Percentiles rank a stretch among this genome's conserved stretches.
Conservation (phyloP, 2,888 invertebrate genomes). For the Pristionchus maxplancki region DNA sequence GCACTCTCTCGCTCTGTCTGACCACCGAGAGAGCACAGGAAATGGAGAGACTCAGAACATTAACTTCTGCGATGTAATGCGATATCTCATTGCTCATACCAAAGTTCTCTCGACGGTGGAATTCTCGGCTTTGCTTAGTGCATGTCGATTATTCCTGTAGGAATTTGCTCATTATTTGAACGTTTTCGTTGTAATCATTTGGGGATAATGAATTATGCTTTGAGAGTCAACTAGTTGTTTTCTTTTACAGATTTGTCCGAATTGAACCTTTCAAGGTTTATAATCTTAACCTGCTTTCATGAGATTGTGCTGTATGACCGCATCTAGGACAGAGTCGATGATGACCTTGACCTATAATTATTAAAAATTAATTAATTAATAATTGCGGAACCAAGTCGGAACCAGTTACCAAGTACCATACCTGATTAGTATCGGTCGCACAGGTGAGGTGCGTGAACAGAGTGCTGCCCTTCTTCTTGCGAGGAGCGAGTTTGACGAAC, state of each 20-base stretch:
- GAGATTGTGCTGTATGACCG: neutral
- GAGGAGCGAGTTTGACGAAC: neutral
- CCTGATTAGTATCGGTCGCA: constrained; percentile 32
- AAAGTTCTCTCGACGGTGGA: neutral
- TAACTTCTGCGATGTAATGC: no score
- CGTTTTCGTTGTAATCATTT: no score
- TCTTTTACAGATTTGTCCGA: no score
- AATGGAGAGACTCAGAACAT: no score
- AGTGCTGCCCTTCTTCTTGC: neutral
- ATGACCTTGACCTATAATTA: neutral
- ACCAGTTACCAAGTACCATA: no score
- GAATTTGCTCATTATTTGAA: no score
- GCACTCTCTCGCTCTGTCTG: no score
- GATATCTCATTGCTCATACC: neutral
- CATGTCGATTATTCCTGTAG: neutral
- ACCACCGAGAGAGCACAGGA: no score
- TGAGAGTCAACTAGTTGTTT: no score
- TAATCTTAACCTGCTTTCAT: constrained; percentile 5
- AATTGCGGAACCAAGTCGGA: neutral
- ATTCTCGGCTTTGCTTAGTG: neutral
- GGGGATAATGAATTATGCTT: no score
- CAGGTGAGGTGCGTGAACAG: constrained; percentile 1
- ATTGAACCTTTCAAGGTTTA: no score
- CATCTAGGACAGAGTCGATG: neutral
- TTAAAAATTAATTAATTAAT: neutral